Base-by-base conservation (phyloP, 2,888 invertebrate species). In the Amiota mariae region DNA sequence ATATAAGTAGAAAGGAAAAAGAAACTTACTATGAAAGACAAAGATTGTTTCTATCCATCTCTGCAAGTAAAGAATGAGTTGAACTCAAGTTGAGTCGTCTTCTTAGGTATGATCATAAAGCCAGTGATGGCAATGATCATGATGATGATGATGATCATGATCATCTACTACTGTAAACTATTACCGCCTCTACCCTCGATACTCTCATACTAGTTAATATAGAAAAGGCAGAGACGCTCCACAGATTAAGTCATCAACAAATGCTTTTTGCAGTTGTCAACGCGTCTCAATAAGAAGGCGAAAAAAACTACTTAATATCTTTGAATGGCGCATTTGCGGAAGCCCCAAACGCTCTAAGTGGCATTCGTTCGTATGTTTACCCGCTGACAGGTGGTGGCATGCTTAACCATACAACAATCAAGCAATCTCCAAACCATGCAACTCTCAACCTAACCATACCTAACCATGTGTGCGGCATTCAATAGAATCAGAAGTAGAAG, bases 211-310 rank as follows among this genome's bases (percentile, higher is more conserved):
- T 18, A 8, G 20, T 18, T 8, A 13, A 9, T 12, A 54, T n/a
- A 54, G 8, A 36, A 36, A 6, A 54, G 47, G 36, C n/a, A 36
- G 13, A 64, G 64, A 70, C 77, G 72, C 78, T 77, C 85, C 77
- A 82, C 79, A 84, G 84, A 84, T 84, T 84, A 84, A 84, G 84
- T 86, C 84, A 84, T 84, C 84, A 84, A 82, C 85, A 85, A 84
- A 68, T 68, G 67, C 87, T 85, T 86, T 86, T 86, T 85, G 85
- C 87, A 84, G 85, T 86, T 86, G 87, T 84, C 84, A 84, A 86
- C 84, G 56, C 59, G 57, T 59, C 49, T 15, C 51, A 67, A 51
- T 67, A 49, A n/a, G 36, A 36, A 24, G 18, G 64, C 57, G 67
- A 57, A 66, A 61, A 71, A 48, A 57, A 51, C 46, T 68, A n/a